These are phyloP conservation scores for Selenia dentaria DNA, from an alignment of 2,888 invertebrate genomes.

Conservation along the genomic window DNA sequence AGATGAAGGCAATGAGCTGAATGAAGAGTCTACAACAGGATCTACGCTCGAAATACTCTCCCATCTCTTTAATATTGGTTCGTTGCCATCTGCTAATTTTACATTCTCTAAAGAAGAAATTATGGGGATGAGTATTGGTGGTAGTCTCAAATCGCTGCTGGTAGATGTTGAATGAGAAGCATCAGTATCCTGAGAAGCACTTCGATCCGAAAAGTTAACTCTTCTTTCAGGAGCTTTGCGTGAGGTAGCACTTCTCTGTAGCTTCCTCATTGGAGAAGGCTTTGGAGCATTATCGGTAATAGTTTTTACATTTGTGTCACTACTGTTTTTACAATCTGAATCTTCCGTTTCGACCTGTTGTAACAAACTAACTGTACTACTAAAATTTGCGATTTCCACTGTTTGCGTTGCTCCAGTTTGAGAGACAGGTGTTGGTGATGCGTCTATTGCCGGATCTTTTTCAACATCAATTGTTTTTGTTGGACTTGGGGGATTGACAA, in stretches of 20 bases:
- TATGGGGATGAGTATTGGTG: conserved; percentile 89
- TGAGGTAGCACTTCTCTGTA: conserved; percentile 76
- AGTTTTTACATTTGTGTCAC: conserved; percentile 51
- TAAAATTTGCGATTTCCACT: conserved; percentile 51
- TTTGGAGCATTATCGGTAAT: conserved; percentile 43
- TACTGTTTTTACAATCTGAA: conserved; percentile 57
- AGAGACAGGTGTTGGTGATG: conserved; percentile 41
- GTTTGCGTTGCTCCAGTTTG: conserved; percentile 50
- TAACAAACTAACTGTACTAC: conserved; percentile 60
- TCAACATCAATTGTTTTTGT: conserved; percentile 59
- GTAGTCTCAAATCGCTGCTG: conserved; percentile 86
- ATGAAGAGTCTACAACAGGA: conserved; percentile 88
- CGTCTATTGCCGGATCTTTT: conserved; percentile 60
- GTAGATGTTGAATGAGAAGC: conserved; percentile 85
- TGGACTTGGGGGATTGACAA: conserved; percentile 59
- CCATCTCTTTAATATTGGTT: conserved; percentile 78
- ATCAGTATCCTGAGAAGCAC: conserved; percentile 86
- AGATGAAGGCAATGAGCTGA: conserved; percentile 84
- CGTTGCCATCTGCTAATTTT: conserved; percentile 64
- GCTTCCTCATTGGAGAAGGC: conserved; percentile 53
- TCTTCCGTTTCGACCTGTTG: conserved; percentile 62
- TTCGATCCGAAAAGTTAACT: conserved; percentile 80
- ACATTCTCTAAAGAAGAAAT: conserved; percentile 86
- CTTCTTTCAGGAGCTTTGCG: conserved; percentile 75
- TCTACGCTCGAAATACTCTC: conserved; percentile 89